A percentile compares a stretch with the other conserved stretches of the same genome.
Conservation (phyloP, 1,140 invertebrate genomes). For the Hypsibius dujardini region DNA sequence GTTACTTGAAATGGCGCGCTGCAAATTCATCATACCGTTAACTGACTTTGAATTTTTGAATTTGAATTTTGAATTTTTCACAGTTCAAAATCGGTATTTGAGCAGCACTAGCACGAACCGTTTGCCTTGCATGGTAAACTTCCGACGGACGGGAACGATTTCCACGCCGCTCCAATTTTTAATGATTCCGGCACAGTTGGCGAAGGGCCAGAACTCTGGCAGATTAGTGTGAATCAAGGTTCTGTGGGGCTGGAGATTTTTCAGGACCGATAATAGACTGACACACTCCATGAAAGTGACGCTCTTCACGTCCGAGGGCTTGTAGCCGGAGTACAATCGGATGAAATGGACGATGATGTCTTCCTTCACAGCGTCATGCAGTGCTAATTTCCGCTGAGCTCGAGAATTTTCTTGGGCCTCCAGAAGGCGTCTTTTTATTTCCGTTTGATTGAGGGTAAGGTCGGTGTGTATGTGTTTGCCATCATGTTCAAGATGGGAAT, state of each 20-base stretch:
- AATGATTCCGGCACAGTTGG: neutral
- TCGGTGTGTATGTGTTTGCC: no score
- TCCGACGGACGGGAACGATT: neutral
- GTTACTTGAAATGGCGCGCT: no score
- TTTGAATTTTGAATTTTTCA: no score
- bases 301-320: neutral
- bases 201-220: neutral
- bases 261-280: neutral
- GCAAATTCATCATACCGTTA: no score
- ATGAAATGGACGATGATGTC: neutral
- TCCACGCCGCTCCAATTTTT: neutral
- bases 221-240: neutral
- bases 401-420: no score
- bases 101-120: neutral
- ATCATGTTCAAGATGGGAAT: no score
- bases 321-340: neutral
- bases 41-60: no score
- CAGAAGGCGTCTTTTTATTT: no score
- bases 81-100: no score
- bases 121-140: neutral
- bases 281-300: neutral
- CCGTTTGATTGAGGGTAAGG: no score
- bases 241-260: neutral
- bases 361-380: no score
- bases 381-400: no score